Base-by-base conservation (phyloP, 1,140 invertebrate species). In the Aphidius ervi region DNA sequence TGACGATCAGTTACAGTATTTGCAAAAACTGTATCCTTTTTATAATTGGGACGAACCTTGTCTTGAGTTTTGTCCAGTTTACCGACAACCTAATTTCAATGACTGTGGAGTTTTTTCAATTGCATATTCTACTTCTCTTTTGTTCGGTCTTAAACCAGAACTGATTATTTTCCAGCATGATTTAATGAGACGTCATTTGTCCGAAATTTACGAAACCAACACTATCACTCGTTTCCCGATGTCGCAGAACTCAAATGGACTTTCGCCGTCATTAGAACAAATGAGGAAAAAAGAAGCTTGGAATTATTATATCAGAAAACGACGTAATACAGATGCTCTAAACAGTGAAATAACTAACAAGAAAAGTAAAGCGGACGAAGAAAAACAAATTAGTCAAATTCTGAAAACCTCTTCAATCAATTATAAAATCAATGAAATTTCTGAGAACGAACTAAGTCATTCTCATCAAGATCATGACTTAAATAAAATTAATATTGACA, bases 61-160 rank as follows among this genome's bases (percentile, higher is more conserved):
- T 9, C 9, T 46, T 16, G 10, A 23, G 4, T 56, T 56, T 23
- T 23, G 16, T 7, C 31, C 10, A 48, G 56, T 58, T 40, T 46
- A 58, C 39, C 37, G 16, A n/a, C 56, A 58, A 48, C 16, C 41
- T 16, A 48, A 40, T 48, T 6, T 23, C 23, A 23, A 55, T 20
- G 53, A 55, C n/a, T 55, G 39, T 31, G 53, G 53, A 16, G 41
- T 56, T n/a, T 49, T 10, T 58, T 16, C 56, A 9, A 58, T 58
- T 48, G 56, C 56, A n/a, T 58, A 48, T 41, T 45, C 56, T 9
- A 16, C 43, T 6, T 46, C 46, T 6, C 10, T 16, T 48, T 16
- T 49, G 1, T 49, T 49, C 7, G 10, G 31, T 9, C n/a, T 10
- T 4, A 46, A 45, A 46, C 55, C 55, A n/a, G 55, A 46, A 31